Evolutionary conservation across 2,888 invertebrate species (phyloP), one percentile per base, ranked within the genome.

Genomic region (Noctua fimbriata): DNA sequence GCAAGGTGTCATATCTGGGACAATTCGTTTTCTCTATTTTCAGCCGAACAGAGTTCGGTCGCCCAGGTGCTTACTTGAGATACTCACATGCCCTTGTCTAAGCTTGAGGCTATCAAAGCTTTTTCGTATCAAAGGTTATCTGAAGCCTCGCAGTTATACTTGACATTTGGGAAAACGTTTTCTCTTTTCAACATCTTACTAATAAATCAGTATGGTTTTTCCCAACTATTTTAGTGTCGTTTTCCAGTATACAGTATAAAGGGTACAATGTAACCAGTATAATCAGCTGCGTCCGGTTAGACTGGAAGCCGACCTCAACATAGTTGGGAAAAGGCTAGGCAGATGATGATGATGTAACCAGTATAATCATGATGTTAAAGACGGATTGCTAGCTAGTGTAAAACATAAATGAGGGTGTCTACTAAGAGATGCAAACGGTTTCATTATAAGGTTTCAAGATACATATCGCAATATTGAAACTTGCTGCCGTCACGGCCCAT

Each of bases 361-460:
- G 16, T 47, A 47, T 47, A 47, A 47, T 47, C 47, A 16, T 47
- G 3, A 0, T 47, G 3, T 47, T 14, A 49, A 49, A 18, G 49
- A 49, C 18, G 52, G 52, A 18, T 21, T 52, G 2, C 10, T 7
- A 7, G 21, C 6, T 21, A 47, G 18, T 21, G 24, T 10, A 41
- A 41, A 41, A 41, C 12, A 10, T 14, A 58, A 58, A 28, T 58
- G 18, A 36, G 72, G 32, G 2, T 32, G 4, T 58, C 32, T 74
- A 2, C 12, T 24, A 44, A 1, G 4, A 55, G 18, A 41, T 14
- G 24, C 41, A 44, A 14, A 52, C 21, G 28, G 41, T 66, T 66
- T 82, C 7, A 44, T 49, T 44, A 47, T 60, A 18, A 6, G 44
- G 36, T 69, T 69, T 76, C 14, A 44, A n/a, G 21, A 66, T 36